Conservation (phyloP, 2,888 invertebrate species). For the Poecilobothrus nobilitatus region DNA sequence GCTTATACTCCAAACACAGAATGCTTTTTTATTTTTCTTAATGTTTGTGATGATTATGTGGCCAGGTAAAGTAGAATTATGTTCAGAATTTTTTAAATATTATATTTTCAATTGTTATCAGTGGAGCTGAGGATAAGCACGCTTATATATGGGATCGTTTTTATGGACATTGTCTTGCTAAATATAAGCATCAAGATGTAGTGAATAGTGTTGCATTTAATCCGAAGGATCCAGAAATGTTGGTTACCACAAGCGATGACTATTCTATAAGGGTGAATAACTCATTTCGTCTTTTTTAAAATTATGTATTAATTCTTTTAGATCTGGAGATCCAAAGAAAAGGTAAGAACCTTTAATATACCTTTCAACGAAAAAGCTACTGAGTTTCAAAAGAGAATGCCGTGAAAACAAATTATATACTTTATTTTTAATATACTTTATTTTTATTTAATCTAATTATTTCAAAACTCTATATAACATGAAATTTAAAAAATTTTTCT, state of each 20-base stretch:
- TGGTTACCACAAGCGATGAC: slow-evolving; percentile 77
- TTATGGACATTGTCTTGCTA: slow-evolving; percentile 67
- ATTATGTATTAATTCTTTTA: background rate
- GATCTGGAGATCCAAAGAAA: slow-evolving; percentile 21
- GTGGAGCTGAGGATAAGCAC: slow-evolving; percentile 75
- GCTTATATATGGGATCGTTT: slow-evolving; percentile 81
- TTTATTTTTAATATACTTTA: too few relatives aligned
- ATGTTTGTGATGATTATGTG: slow-evolving; percentile 72
- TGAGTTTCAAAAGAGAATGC: slow-evolving; percentile 14
- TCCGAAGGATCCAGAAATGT: slow-evolving; percentile 68
- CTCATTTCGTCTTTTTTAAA: background rate
- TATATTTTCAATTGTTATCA: slow-evolving; percentile 37
- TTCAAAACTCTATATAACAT: too few relatives aligned
- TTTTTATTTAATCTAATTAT: too few relatives aligned
- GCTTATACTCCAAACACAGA: slow-evolving; percentile 78
- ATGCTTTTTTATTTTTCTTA: slow-evolving; percentile 78
- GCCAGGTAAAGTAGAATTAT: slow-evolving; percentile 54
- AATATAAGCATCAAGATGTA: slow-evolving; percentile 67
- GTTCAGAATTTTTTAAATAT: background rate
- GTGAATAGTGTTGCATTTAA: slow-evolving; percentile 82
- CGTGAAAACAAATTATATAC: too few relatives aligned
- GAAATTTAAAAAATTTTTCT: too few relatives aligned
- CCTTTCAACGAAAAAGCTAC: background rate
- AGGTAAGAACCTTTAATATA: slow-evolving; percentile 12
- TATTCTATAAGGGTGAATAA: slow-evolving; percentile 54